Conservation (phyloP, 2,797 vertebrate species). For the Eulemur rubriventer region DNA sequence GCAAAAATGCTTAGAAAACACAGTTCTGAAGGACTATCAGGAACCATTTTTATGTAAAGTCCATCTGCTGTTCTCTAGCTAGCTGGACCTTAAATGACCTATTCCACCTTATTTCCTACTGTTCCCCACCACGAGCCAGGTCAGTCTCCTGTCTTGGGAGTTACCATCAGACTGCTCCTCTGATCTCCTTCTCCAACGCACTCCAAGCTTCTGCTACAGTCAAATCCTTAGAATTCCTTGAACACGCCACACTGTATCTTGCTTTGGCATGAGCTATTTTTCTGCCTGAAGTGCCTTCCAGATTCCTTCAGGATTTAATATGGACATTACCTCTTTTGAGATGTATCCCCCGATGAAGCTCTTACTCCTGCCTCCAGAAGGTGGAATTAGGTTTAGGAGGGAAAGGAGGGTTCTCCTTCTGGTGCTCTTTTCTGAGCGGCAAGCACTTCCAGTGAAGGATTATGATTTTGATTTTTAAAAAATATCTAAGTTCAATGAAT, state of each 20-base stretch:
- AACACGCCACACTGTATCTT: not conserved
- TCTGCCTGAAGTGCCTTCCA: not conserved
- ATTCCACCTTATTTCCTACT: not conserved
- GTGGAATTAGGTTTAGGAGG: not conserved
- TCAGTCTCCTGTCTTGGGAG: not conserved
- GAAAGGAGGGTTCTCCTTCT: not conserved
- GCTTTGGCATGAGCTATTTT: not conserved
- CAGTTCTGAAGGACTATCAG: conserved; percentile 53
- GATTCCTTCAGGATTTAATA: not conserved
- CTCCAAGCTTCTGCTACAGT: not conserved
- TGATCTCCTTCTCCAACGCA: not conserved
- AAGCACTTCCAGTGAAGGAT: not conserved
- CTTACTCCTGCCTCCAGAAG: not conserved
- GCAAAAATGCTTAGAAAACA: conserved; percentile 70
- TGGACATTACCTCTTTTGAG: not conserved
- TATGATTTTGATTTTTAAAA: not conserved
- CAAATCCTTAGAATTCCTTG: not conserved
- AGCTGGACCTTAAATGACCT: conserved; percentile 36
- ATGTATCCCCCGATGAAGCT: not conserved
- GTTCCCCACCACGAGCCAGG: not conserved
- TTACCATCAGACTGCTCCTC: fast-evolving
- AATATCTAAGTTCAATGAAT: not conserved
- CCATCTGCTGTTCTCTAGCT: conserved; percentile 43
- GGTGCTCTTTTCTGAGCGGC: not conserved
- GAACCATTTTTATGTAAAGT: not conserved